Evolutionary conservation across 2,888 invertebrate genomes (phyloP).

Genomic region (Cheilosia urbana): DNA sequence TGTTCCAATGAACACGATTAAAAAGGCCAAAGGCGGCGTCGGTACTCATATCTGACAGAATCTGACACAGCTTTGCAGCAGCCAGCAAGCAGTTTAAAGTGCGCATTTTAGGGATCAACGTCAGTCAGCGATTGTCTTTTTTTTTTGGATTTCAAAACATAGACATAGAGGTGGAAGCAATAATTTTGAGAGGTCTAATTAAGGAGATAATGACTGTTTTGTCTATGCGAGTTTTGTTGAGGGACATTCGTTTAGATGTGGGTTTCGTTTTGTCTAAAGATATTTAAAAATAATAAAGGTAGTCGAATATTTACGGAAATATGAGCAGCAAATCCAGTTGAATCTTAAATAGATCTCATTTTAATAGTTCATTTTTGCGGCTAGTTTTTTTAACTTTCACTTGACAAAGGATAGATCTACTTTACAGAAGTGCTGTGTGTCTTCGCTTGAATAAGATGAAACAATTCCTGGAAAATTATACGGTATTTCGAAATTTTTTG

Average conservation of each 20-base stretch:
- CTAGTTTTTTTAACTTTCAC: too few species aligned
- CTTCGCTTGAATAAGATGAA: too few species aligned
- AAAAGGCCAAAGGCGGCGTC: conserved; percentile 12
- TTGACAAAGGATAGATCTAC: too few species aligned
- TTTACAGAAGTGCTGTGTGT: too few species aligned
- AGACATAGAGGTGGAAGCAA: conserved; percentile 34
- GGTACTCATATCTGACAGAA: conserved; percentile 39
- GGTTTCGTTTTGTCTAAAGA: background rate
- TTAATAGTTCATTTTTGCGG: too few species aligned
- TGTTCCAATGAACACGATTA: conserved; percentile 50
- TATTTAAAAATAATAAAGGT: background rate
- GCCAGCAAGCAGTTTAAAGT: conserved; percentile 27
- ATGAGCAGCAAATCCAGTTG: too few species aligned
- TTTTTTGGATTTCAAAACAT: conserved; percentile 46
- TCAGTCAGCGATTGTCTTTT: conserved; percentile 36
- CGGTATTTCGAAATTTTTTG: too few species aligned
- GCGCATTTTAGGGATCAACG: conserved; percentile 43
- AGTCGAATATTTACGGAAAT: too few species aligned
- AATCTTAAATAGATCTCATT: too few species aligned
- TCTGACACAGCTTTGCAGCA: conserved; percentile 42
- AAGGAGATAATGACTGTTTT: conserved; percentile 39
- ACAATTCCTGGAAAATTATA: too few species aligned
- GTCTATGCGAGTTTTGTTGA: background rate
- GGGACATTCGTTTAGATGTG: conserved; percentile 2
- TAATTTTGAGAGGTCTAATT: conserved; percentile 52